These are phyloP conservation scores for Strigamia maritima DNA, from an alignment of 2,888 invertebrate species.

Conservation along the genomic window DNA sequence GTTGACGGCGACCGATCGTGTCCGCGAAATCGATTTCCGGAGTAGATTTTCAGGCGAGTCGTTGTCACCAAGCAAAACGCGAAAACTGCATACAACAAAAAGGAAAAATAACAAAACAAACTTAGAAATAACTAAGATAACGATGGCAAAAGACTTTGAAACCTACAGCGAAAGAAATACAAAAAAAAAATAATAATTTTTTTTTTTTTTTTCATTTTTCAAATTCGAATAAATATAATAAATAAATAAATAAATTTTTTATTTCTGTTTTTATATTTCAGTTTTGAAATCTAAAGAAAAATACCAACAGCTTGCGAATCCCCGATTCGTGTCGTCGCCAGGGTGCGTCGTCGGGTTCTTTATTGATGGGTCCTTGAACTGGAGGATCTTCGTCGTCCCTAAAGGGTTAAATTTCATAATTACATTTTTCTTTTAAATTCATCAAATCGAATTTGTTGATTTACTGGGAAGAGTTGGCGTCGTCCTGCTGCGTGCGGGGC, in stretches of 20 bases:
- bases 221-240: neutral
- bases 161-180: neutral
- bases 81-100: neutral
- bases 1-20: neutral
- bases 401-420: neutral
- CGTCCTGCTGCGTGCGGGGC: conserved; percentile 49
- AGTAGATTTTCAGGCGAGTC: neutral
- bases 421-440: no score
- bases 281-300: neutral
- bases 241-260: no score
- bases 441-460: no score
- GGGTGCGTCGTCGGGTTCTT: conserved; percentile 95
- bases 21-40: neutral
- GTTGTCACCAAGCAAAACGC: neutral
- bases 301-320: conserved; percentile 82
- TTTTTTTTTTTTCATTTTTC: neutral
- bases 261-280: neutral
- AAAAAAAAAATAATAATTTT: neutral
- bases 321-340: conserved; percentile 83
- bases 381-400: conserved; percentile 64
- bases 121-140: neutral
- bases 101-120: neutral
- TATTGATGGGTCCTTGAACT: conserved; percentile 94
- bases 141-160: neutral
- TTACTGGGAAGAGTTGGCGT: neutral